These are phyloP conservation scores for Latrodectus geometricus DNA, from an alignment of 1,140 invertebrate species.

Conservation along the genomic window DNA sequence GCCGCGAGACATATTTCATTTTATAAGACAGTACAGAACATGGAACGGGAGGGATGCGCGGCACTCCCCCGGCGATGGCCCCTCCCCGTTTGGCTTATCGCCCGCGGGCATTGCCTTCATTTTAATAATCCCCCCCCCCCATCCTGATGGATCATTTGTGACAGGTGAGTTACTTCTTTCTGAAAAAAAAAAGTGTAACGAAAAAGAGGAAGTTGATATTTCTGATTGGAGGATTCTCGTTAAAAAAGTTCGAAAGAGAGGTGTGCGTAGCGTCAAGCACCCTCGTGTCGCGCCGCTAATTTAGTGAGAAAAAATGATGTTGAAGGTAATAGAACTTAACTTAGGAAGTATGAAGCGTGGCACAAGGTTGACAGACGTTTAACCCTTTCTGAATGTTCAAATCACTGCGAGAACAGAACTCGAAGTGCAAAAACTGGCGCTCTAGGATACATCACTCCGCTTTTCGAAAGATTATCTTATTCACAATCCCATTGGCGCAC, in stretches of 20 bases:
- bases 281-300: slow-evolving; percentile 14
- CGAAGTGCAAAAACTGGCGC: too few relatives aligned
- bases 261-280: neutral
- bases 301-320: slow-evolving; percentile 32
- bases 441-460: too few relatives aligned
- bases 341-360: neutral
- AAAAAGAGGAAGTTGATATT: neutral
- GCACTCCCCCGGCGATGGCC: slow-evolving; percentile 13
- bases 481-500: too few relatives aligned
- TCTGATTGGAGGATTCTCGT: slow-evolving; percentile 11
- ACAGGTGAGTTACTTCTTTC: neutral
- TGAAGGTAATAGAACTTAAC: neutral
- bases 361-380: neutral
- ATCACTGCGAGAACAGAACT: too few relatives aligned
- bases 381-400: neutral
- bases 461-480: too few relatives aligned
- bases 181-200: neutral
- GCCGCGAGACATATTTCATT: neutral
- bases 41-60: neutral
- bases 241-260: neutral
- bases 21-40: slow-evolving; percentile 8
- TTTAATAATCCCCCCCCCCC: slow-evolving; percentile 21
- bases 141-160: slow-evolving; percentile 25
- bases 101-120: slow-evolving; percentile 20
- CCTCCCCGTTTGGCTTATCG: slow-evolving; percentile 15